Percentiles rank a stretch among this genome's conserved stretches.
These are phyloP conservation scores for Oryzias dopingdopingensis DNA, from an alignment of 2,797 vertebrate species.

Conservation along the genomic window DNA sequence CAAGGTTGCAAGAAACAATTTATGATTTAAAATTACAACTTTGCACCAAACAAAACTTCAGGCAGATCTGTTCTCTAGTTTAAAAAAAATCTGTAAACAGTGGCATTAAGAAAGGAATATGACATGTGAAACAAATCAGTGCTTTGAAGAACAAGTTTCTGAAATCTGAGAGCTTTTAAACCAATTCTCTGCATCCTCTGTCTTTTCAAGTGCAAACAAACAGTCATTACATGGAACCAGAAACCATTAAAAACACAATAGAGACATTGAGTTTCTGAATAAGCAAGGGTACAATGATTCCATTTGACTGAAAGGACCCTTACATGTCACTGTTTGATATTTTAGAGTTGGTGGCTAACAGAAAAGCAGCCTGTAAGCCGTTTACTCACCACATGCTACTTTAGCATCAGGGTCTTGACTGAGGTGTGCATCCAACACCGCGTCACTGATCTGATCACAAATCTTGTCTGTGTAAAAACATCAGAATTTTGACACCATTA, in stretches of 20 bases:
- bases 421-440: slow-evolving; percentile 92
- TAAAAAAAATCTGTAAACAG: too few species aligned
- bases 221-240: background rate
- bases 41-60: background rate
- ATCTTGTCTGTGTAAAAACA: slow-evolving; percentile 85
- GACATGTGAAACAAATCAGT: too few species aligned
- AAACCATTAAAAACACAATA: background rate
- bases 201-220: background rate
- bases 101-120: too few species aligned
- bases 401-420: slow-evolving; percentile 93
- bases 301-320: background rate
- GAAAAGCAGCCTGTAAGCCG: accelerated
- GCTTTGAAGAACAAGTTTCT: background rate
- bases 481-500: background rate
- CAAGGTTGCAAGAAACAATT: too few species aligned
- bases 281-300: background rate
- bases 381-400: slow-evolving; percentile 90
- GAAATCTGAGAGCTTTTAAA: slow-evolving; percentile 15
- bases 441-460: slow-evolving; percentile 95
- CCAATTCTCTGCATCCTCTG: slow-evolving; percentile 1
- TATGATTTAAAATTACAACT: background rate
- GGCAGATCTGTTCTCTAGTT: too few species aligned
- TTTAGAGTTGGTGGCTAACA: background rate
- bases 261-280: background rate
- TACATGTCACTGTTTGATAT: background rate